Evolutionary conservation across 2,888 invertebrate genomes (phyloP).

Genomic region (Blomia tropicalis): DNA sequence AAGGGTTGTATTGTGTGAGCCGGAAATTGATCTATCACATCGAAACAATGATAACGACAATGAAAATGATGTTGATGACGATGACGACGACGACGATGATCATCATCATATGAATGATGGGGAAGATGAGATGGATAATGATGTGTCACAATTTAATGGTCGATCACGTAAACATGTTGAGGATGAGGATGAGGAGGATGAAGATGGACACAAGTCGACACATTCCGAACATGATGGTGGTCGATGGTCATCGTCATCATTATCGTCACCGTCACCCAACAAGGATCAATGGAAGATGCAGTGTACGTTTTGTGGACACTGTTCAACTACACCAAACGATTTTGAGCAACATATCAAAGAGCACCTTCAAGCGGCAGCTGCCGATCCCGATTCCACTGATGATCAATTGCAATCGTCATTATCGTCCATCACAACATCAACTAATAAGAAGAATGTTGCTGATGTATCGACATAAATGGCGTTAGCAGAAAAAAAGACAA

Average conservation of each 20-base stretch:
- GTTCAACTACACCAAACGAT: neutral
- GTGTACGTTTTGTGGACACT: neutral
- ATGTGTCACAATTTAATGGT: too few species aligned
- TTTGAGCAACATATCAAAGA: conserved; percentile 13
- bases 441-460: too few species aligned
- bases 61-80: neutral
- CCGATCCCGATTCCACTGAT: neutral
- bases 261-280: too few species aligned
- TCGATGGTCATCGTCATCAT: neutral
- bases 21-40: neutral
- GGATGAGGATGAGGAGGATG: neutral
- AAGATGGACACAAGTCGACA: neutral
- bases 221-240: neutral
- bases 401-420: too few species aligned
- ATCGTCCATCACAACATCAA: too few species aligned
- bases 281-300: neutral
- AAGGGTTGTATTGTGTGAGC: neutral
- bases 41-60: neutral
- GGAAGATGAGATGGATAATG: neutral
- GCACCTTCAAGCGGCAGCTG: neutral
- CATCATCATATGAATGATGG: neutral
- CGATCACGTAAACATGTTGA: neutral
- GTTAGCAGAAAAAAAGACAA: too few species aligned
- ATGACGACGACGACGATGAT: neutral
- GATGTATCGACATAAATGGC: too few species aligned